Conservation (phyloP, 2,113 vertebrate species). For the Anhinga anhinga region DNA sequence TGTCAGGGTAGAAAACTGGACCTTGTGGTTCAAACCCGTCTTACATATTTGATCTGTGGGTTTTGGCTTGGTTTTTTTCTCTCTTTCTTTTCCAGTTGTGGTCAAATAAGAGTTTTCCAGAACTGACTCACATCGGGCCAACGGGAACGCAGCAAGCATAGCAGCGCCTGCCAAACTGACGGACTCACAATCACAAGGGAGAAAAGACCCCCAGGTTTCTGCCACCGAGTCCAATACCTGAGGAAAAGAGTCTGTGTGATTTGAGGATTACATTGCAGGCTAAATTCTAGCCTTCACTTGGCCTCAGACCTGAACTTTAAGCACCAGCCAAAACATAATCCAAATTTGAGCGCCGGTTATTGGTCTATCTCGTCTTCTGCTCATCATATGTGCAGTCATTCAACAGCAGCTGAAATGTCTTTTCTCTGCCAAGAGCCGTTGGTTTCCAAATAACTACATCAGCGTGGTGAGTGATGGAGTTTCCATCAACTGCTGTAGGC, state of each 20-base stretch:
- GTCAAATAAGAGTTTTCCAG: conserved; percentile 38
- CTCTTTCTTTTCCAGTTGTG: conserved; percentile 40
- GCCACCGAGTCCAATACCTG: neutral
- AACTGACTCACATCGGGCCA: neutral
- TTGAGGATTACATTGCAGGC: conserved; percentile 27
- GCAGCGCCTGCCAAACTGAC: neutral
- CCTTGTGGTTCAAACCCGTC: neutral
- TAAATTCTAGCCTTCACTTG: conserved; percentile 44
- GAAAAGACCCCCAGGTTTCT: neutral
- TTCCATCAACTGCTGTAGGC: conserved; percentile 57
- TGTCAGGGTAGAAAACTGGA: neutral
- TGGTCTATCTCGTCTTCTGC: conserved; percentile 33
- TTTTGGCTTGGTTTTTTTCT: neutral
- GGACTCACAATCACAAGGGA: neutral
- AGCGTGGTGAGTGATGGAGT: conserved; percentile 50
- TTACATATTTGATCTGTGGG: neutral
- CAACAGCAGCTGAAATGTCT: conserved; percentile 58
- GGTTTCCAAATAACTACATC: conserved; percentile 60
- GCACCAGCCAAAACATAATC: conserved; percentile 49
- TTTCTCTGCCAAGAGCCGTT: conserved; percentile 16
- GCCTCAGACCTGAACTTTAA: conserved; percentile 59
- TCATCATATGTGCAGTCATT: conserved; percentile 57
- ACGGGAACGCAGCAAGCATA: conserved; percentile 5
- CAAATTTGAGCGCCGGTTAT: neutral
- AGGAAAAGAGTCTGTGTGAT: neutral